phyloP scores from a whole-genome alignment of 1,140 invertebrate genomes.

The Vollenhovia emeryi region DNA sequence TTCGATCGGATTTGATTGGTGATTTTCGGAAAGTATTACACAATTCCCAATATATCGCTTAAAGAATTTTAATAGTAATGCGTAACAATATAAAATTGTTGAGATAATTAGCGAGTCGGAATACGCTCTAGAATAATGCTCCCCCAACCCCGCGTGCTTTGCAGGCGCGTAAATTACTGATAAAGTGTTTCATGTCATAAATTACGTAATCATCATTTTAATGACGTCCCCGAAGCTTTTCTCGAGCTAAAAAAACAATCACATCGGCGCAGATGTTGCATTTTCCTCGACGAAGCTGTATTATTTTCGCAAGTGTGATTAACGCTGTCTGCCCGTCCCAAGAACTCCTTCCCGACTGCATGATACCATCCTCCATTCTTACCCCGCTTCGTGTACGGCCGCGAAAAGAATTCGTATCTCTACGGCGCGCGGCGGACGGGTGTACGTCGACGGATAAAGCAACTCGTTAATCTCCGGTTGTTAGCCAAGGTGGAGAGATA shows the following conservation, averaged over 20 bases:
- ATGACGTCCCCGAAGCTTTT: not conserved
- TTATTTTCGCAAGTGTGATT: conserved; percentile 36
- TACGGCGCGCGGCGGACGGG: conserved; percentile 29
- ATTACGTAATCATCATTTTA: not conserved
- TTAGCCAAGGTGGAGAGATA: conserved; percentile 82
- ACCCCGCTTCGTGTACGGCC: not conserved
- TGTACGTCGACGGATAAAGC: conserved; percentile 78
- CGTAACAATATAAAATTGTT: not conserved
- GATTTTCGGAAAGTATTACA: not conserved
- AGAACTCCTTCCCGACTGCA: conserved; percentile 23
- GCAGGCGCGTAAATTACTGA: not conserved
- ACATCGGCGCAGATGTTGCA: not conserved
- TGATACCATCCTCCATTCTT: conserved; percentile 46
- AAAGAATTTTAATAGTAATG: not conserved
- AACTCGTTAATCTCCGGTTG: conserved; percentile 84
- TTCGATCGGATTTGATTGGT: not conserved
- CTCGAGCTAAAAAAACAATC: not conserved
- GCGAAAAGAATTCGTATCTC: conserved; percentile 41
- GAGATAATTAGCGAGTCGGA: conserved; percentile 6
- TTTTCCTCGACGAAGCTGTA: not conserved
- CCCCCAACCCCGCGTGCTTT: not conserved
- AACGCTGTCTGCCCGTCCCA: conserved; percentile 37
- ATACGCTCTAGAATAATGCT: not conserved
- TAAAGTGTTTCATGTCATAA: not conserved
- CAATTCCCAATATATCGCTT: not conserved